Evolutionary conservation across 2,113 vertebrate genomes (phyloP).

Genomic region (Heloderma charlesbogerti): DNA sequence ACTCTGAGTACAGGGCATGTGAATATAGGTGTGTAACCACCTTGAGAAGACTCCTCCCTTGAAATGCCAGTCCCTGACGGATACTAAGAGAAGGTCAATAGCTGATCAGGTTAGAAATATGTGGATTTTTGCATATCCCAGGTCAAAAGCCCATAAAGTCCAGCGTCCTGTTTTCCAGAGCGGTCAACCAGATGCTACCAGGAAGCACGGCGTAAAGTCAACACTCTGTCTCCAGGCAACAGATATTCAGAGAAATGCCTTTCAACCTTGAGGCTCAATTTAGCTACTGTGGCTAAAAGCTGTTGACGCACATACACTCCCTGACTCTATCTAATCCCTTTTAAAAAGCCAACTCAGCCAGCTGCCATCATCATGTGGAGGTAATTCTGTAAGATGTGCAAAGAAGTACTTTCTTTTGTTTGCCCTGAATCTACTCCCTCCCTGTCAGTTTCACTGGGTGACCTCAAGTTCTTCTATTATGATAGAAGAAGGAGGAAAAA

Average conservation of each 20-base stretch:
- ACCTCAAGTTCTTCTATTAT: neutral
- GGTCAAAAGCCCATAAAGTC: neutral
- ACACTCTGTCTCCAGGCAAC: neutral
- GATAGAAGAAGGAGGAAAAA: neutral
- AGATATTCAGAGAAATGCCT: neutral
- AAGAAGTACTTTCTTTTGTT: neutral
- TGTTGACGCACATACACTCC: neutral
- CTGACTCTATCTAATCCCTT: neutral
- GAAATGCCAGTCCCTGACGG: neutral
- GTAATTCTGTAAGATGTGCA: neutral
- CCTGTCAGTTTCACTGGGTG: neutral
- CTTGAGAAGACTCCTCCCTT: neutral
- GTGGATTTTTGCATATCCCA: neutral
- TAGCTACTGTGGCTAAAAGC: neutral
- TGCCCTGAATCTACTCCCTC: neutral
- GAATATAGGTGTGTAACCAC: neutral
- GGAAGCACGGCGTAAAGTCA: neutral
- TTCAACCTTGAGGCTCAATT: neutral
- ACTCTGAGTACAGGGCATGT: neutral
- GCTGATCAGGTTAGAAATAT: neutral
- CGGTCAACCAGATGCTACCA: neutral
- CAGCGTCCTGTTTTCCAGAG: neutral
- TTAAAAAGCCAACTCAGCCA: neutral
- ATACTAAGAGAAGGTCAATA: neutral
- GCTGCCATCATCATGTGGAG: neutral